Conservation (phyloP, 35 echinoderm and acorn worm species). For the Hemicentrotus pulcherrimus region DNA sequence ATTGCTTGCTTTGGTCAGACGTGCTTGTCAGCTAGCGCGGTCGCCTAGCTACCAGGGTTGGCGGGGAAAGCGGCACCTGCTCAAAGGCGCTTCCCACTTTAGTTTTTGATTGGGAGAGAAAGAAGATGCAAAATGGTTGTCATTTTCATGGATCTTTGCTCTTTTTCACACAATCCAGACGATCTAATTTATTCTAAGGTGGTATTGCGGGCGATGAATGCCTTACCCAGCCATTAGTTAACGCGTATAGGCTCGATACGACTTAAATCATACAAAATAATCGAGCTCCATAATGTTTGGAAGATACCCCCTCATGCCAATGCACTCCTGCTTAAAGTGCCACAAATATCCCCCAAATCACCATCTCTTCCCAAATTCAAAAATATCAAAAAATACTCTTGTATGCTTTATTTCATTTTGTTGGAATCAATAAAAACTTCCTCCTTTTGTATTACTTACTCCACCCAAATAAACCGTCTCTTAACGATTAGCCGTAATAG, state of each 20-base stretch:
- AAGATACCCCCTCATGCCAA: background rate
- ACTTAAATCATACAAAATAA: background rate
- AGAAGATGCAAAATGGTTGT: slow-evolving; percentile 22
- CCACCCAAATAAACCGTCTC: background rate
- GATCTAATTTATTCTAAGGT: background rate
- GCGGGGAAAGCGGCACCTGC: background rate
- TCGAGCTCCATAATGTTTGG: background rate
- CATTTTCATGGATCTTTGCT: background rate
- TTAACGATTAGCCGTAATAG: background rate
- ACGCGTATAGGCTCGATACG: slow-evolving; percentile 8
- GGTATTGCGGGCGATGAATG: background rate
- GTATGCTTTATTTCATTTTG: background rate
- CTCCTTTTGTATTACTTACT: background rate
- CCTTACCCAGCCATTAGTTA: slow-evolving; percentile 7
- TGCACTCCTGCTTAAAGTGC: slow-evolving; percentile 13
- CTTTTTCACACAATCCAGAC: slow-evolving; percentile 39
- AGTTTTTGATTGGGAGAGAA: slow-evolving; percentile 3
- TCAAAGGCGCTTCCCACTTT: slow-evolving; percentile 28
- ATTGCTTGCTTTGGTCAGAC: slow-evolving; percentile 8
- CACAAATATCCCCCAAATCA: background rate
- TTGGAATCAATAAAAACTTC: background rate
- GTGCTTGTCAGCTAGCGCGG: background rate
- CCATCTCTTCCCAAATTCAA: background rate
- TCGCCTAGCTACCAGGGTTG: slow-evolving; percentile 21
- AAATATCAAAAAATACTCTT: background rate